phyloP scores from a whole-genome alignment of 2,888 invertebrate species.

The Caenorhabditis panamensis region DNA sequence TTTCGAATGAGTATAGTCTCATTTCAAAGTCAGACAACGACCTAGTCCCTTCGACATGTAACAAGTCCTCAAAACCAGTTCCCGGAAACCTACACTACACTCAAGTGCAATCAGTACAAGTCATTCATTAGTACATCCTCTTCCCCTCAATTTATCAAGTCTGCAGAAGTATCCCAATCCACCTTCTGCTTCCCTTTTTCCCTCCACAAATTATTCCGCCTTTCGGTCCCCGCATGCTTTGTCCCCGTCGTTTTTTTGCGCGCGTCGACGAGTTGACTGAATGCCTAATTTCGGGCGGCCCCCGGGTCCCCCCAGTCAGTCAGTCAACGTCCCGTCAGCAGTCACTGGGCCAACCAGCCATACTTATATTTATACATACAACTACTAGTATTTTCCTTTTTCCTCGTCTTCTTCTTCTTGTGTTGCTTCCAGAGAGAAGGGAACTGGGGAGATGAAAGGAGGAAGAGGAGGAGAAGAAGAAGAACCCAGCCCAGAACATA shows the following conservation, averaged over 20 bases:
- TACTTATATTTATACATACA: too few relatives aligned
- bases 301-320: not conserved
- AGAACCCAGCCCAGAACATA: slow-evolving; percentile 1
- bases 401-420: slow-evolving; percentile 3
- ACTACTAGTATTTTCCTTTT: not conserved
- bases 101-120: too few relatives aligned
- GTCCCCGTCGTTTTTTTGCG: slow-evolving; percentile 14
- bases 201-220: slow-evolving; percentile 28
- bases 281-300: slow-evolving; percentile 17
- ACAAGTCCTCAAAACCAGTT: too few relatives aligned
- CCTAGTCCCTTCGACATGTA: too few relatives aligned
- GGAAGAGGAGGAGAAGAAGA: not conserved
- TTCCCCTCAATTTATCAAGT: not conserved
- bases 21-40: too few relatives aligned
- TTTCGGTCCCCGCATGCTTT: not conserved
- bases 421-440: not conserved
- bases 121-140: not conserved
- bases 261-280: slow-evolving; percentile 15
- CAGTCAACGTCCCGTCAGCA: not conserved
- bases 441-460: not conserved
- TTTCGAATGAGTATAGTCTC: too few relatives aligned
- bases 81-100: too few relatives aligned
- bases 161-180: too few relatives aligned
- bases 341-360: too few relatives aligned
- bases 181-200: slow-evolving; percentile 10